Evolutionary conservation across 2,888 invertebrate genomes (phyloP), one percentile per base, ranked within the genome.

Genomic region (Pinctada fucata): DNA sequence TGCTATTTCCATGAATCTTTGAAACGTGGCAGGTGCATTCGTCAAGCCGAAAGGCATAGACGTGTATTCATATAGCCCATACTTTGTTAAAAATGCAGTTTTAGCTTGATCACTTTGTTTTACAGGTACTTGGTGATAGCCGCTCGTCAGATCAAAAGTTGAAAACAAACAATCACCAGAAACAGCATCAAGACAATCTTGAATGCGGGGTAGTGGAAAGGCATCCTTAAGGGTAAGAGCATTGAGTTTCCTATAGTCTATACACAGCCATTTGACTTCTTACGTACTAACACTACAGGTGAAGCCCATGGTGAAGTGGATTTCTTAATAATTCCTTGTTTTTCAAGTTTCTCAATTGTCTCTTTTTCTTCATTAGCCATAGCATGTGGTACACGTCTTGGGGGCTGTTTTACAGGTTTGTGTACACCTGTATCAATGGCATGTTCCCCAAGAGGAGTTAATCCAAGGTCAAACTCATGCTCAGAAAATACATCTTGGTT

Each of bases 71-170:
- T 51, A 84, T n/a, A 82, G 68, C 31, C 85, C 82, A 68, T 80
- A 79, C 58, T 78, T 81, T 3, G 76, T 79, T 3, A 78, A 67
- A 79, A 84, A 84, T 65, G 81, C 83, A 2, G 84, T 83, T 70
- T 84, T 84, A 31, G 73, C 74, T 8, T 81, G 76, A 66, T 81
- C 81, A 10, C 50, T 10, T 16, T 73, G 52, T 49, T 67, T 67
- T 0, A 84, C 72, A 5, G 84, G 83, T n/a, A 83, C 68, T 50
- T 84, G 84, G 48, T 80, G 79, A 69, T 82, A 84, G 2, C 81
- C 79, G 1, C 76, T 76, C 1, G 73, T 76, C 3, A 84, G 49
- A 67, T 84, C 78, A 8, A 79, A 51, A 5, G 80, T 80, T 2
- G 72, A 72, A 67, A 82, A 84, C 10, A 78, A 16, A 52, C 67